phyloP scores from a whole-genome alignment of 92 coral and sea anemone species.

The Pocillopora meandrina region DNA sequence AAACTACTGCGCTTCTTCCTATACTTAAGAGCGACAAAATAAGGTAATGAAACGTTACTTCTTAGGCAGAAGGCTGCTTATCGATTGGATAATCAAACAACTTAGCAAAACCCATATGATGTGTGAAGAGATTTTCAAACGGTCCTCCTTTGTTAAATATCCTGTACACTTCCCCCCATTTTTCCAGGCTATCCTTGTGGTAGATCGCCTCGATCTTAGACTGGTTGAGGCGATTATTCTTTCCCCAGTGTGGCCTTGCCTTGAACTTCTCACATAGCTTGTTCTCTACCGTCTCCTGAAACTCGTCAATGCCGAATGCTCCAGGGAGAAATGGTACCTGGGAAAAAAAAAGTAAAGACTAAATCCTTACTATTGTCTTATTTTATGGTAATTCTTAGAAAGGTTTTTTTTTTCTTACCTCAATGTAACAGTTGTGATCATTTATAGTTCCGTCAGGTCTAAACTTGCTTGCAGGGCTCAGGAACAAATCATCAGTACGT shows the following conservation, averaged over 20 bases:
- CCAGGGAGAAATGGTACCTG: conserved; percentile 53
- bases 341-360: not conserved
- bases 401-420: conserved; percentile 30
- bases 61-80: conserved; percentile 18
- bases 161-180: conserved; percentile 35
- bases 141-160: conserved; percentile 58
- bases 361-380: too few species aligned
- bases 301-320: conserved; percentile 42
- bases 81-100: not conserved
- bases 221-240: conserved; percentile 25
- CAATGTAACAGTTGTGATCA: conserved; percentile 67
- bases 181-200: not conserved
- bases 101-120: conserved; percentile 51
- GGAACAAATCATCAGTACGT: conserved; percentile 54
- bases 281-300: conserved; percentile 34
- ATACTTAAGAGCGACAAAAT: not conserved
- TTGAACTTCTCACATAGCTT: conserved; percentile 1
- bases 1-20: too few species aligned
- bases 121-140: conserved; percentile 57
- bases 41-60: not conserved
- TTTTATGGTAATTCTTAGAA: not conserved
- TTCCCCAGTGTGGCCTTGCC: conserved; percentile 54
- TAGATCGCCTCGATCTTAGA: conserved; percentile 1
- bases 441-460: conserved; percentile 44
- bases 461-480: conserved; percentile 69